Percentiles rank a stretch among this genome's conserved stretches.
Conservation (phyloP, 2,797 vertebrate species). For the Paramormyrops hopkinsi region DNA sequence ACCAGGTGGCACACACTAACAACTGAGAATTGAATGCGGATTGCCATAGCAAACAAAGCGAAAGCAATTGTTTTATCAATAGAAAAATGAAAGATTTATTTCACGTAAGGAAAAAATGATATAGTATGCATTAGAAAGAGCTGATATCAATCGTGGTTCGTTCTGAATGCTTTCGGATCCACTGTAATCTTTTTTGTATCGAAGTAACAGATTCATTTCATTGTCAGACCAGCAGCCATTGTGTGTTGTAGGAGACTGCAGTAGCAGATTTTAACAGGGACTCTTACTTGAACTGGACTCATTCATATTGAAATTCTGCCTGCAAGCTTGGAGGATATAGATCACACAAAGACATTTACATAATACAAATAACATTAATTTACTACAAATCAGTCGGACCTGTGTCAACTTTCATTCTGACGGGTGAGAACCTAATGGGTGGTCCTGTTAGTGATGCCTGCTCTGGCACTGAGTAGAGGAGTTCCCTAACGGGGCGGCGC, state of each 20-base stretch:
- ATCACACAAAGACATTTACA: slow-evolving; percentile 38
- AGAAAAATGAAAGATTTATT: background rate
- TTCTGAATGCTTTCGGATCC: background rate
- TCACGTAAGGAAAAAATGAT: background rate
- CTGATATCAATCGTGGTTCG: background rate
- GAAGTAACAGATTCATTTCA: background rate
- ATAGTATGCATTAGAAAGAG: background rate
- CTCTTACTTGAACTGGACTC: slow-evolving; percentile 3
- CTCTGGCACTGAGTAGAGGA: background rate
- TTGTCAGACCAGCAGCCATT: background rate
- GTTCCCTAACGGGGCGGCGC: background rate
- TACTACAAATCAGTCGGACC: slow-evolving; percentile 29
- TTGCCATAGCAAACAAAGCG: background rate
- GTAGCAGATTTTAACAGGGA: slow-evolving; percentile 10
- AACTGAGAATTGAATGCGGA: background rate
- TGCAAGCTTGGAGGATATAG: slow-evolving; percentile 30
- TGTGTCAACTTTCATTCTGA: background rate
- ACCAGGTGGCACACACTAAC: background rate
- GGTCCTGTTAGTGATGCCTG: background rate
- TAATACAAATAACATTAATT: slow-evolving; percentile 39
- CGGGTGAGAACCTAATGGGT: background rate
- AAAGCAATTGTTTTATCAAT: background rate
- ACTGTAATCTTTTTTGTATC: background rate
- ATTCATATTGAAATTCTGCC: slow-evolving; percentile 15
- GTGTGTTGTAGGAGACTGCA: background rate